Evolutionary conservation across 2,888 invertebrate genomes (phyloP).

Genomic region (Onthophagus sagittarius): DNA sequence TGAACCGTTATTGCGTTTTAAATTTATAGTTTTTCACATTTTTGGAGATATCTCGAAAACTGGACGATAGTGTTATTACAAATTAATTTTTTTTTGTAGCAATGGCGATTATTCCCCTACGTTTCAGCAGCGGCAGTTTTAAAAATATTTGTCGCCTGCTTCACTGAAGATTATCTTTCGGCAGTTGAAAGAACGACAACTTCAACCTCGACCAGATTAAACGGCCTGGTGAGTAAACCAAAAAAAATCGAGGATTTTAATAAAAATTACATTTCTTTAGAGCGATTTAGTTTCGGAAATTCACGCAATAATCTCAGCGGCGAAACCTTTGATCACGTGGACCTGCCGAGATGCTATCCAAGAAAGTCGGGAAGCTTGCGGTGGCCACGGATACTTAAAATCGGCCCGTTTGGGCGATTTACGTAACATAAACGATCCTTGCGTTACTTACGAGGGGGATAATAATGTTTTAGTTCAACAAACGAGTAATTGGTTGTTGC

Average conservation of each 20-base stretch:
- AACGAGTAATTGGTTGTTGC: slow-evolving; percentile 80
- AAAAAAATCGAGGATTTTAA: background rate
- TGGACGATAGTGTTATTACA: too few relatives aligned
- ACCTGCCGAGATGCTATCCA: slow-evolving; percentile 70
- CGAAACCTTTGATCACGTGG: slow-evolving; percentile 74
- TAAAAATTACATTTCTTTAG: slow-evolving; percentile 42
- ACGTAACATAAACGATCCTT: slow-evolving; percentile 82
- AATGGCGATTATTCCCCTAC: slow-evolving; percentile 77
- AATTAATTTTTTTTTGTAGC: slow-evolving; percentile 63
- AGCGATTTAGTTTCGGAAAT: slow-evolving; percentile 65
- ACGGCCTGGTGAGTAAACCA: slow-evolving; percentile 42
- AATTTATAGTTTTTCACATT: too few relatives aligned
- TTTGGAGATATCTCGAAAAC: too few relatives aligned
- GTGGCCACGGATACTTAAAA: slow-evolving; percentile 80
- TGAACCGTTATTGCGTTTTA: too few relatives aligned
- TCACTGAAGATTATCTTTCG: slow-evolving; percentile 62
- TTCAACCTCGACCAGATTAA: slow-evolving; percentile 33
- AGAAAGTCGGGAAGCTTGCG: slow-evolving; percentile 83
- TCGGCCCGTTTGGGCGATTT: slow-evolving; percentile 82
- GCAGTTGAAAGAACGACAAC: slow-evolving; percentile 65
- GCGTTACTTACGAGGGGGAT: slow-evolving; percentile 93
- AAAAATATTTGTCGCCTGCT: slow-evolving; percentile 62
- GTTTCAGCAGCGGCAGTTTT: slow-evolving; percentile 67
- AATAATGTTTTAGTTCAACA: slow-evolving; percentile 90
- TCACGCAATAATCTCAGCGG: slow-evolving; percentile 65